Evolutionary conservation across 2,888 invertebrate species (phyloP).

Genomic region (Cabera pusaria): DNA sequence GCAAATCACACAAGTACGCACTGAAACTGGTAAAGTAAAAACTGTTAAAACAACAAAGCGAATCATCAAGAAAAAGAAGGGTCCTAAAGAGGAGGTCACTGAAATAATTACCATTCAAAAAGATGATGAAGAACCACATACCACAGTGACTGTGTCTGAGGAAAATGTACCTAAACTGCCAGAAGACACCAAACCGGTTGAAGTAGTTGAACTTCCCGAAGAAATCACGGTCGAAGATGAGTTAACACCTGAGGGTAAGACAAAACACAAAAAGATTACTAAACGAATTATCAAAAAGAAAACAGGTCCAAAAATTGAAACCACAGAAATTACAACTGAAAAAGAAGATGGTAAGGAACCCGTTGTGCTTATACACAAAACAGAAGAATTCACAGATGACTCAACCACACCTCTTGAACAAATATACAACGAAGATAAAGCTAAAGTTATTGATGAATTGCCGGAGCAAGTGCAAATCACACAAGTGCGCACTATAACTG

Average conservation of each 20-base stretch:
- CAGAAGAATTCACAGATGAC: conserved; percentile 34
- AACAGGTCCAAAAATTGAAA: conserved; percentile 39
- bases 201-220: too few species aligned
- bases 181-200: too few species aligned
- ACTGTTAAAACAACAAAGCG: conserved; percentile 42
- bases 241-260: too few species aligned
- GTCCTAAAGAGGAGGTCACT: conserved; percentile 35
- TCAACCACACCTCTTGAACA: conserved; percentile 24
- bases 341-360: conserved; percentile 43
- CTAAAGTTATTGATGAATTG: conserved; percentile 45
- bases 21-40: conserved; percentile 51
- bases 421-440: conserved; percentile 28
- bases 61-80: conserved; percentile 53
- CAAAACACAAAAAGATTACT: conserved; percentile 22
- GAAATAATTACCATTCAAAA: conserved; percentile 21
- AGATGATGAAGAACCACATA: too few species aligned
- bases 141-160: too few species aligned
- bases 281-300: conserved; percentile 52
- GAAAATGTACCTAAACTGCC: too few species aligned
- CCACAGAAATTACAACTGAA: conserved; percentile 51
- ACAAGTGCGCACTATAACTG: conserved; percentile 55
- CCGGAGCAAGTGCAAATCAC: conserved; percentile 49
- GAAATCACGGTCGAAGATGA: too few species aligned
- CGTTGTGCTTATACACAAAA: conserved; percentile 44
- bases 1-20: conserved; percentile 17